Conservation (phyloP, 2,888 invertebrate species). For the Lepetodrilus schrolli region DNA sequence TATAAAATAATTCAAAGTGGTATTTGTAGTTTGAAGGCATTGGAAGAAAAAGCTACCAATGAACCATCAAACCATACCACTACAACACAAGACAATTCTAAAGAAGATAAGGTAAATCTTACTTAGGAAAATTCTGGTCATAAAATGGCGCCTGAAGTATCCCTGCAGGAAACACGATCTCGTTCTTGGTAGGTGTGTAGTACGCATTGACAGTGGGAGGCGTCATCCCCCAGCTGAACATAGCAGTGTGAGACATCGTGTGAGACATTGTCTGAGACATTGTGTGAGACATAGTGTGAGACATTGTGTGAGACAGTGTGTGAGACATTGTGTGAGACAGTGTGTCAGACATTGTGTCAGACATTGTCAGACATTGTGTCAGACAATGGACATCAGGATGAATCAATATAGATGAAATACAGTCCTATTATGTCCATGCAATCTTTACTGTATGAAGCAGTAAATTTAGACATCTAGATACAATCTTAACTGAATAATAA, state of each 20-base stretch:
- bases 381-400: not conserved
- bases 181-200: slow-evolving; percentile 70
- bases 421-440: no score
- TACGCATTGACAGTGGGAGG: slow-evolving; percentile 74
- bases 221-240: slow-evolving; percentile 72
- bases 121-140: slow-evolving; percentile 71
- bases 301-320: not conserved
- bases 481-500: no score
- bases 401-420: not conserved
- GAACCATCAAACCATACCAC: no score
- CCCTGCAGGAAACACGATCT: slow-evolving; percentile 75
- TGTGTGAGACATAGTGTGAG: not conserved
- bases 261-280: not conserved
- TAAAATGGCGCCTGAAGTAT: slow-evolving; percentile 74
- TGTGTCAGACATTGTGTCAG: no score
- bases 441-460: no score
- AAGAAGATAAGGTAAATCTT: no score
- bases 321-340: not conserved
- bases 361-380: not conserved
- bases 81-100: no score
- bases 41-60: no score
- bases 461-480: no score
- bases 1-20: no score
- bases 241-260: not conserved
- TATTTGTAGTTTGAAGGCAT: no score